phyloP scores from a whole-genome alignment of 2,888 invertebrate genomes.

The Xanthia icteritia region DNA sequence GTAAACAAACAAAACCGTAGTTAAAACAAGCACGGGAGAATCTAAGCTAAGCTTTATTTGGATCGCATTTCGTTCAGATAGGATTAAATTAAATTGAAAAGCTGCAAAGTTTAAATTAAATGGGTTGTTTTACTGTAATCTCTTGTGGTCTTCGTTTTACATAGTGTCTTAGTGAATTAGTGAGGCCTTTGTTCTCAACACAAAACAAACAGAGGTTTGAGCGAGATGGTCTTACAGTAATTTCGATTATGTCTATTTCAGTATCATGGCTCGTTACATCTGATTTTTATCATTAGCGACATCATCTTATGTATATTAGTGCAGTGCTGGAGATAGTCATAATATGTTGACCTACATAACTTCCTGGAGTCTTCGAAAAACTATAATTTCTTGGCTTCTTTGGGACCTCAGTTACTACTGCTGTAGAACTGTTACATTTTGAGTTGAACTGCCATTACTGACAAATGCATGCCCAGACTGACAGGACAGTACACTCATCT shows the following conservation, averaged over 20 bases:
- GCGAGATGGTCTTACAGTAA: not conserved
- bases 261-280: not conserved
- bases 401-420: not conserved
- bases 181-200: not conserved
- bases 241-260: not conserved
- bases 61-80: conserved; percentile 6
- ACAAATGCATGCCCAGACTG: too few relatives aligned
- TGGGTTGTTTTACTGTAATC: conserved; percentile 13
- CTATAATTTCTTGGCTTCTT: not conserved
- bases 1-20: not conserved
- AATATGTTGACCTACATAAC: too few relatives aligned
- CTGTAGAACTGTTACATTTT: too few relatives aligned
- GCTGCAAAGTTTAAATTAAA: conserved; percentile 25
- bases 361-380: not conserved
- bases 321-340: not conserved
- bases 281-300: not conserved
- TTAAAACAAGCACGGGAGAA: not conserved
- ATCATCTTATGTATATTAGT: not conserved
- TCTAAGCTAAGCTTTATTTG: not conserved
- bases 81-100: conserved; percentile 24
- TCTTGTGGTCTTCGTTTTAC: conserved; percentile 25
- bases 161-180: conserved; percentile 26
- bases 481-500: too few relatives aligned
- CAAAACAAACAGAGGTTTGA: not conserved
- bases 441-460: too few relatives aligned